phyloP scores from a whole-genome alignment of 2,888 invertebrate genomes.

The Pollenia amentaria region DNA sequence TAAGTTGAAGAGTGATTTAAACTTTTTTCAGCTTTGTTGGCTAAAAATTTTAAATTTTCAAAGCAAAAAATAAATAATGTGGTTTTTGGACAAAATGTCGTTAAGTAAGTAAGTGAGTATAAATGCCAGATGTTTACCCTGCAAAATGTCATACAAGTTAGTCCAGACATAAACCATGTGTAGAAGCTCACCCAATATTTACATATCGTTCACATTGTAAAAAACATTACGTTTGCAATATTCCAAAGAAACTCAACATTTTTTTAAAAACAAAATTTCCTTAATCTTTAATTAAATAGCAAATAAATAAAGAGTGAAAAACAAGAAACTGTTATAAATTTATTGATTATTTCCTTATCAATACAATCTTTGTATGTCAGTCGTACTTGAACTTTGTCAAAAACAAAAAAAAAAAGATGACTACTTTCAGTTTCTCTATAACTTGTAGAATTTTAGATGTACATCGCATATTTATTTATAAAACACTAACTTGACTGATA shows the following conservation, averaged over 20 bases:
- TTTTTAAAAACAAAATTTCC: slow-evolving; percentile 12
- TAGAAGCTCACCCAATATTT: too few species aligned
- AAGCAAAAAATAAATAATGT: too few species aligned
- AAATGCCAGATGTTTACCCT: too few species aligned
- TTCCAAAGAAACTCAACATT: neutral
- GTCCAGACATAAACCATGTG: too few species aligned
- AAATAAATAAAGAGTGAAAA: slow-evolving; percentile 5
- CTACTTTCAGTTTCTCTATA: slow-evolving; percentile 36
- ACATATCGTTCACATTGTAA: too few species aligned
- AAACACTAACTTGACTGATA: slow-evolving; percentile 51
- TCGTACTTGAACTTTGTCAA: slow-evolving; percentile 46
- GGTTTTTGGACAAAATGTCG: too few species aligned
- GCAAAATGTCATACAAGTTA: too few species aligned
- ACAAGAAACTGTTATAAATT: neutral
- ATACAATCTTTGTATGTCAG: slow-evolving; percentile 33
- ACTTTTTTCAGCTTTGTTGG: too few species aligned
- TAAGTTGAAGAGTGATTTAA: too few species aligned
- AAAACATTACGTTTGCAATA: neutral
- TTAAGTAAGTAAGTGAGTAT: too few species aligned
- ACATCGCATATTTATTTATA: slow-evolving; percentile 13
- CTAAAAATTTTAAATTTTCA: too few species aligned
- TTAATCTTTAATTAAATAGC: neutral
- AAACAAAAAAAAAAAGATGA: slow-evolving; percentile 3
- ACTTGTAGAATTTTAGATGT: slow-evolving; percentile 25
- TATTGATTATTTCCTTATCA: slow-evolving; percentile 38